Percentiles rank a stretch among this genome's conserved stretches.
Conservation (phyloP, 2,888 invertebrate species). For the Marasmarcha lunaedactyla region DNA sequence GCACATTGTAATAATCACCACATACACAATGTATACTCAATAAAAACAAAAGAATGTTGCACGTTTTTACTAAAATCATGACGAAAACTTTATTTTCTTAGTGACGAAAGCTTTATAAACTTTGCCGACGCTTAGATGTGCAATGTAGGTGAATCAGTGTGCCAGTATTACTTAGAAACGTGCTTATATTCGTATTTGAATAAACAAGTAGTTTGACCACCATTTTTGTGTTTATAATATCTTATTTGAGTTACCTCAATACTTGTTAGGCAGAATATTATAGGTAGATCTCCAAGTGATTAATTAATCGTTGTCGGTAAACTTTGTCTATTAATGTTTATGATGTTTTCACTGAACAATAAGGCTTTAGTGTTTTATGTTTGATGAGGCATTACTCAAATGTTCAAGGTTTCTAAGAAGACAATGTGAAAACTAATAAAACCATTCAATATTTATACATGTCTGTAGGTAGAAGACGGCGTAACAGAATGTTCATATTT, state of each 20-base stretch:
- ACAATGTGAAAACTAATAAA: no score
- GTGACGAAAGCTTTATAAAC: not conserved
- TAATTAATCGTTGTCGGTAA: no score
- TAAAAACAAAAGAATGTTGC: constrained; percentile 12
- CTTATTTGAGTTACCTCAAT: not conserved
- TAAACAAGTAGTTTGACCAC: constrained; percentile 1
- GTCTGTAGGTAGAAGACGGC: no score
- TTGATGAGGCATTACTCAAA: no score
- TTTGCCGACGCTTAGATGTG: not conserved
- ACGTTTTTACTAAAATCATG: not conserved
- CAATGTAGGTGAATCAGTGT: constrained; percentile 1
- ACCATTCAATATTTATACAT: no score
- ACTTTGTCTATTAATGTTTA: no score
- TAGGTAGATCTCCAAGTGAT: no score
- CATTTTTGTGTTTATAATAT: not conserved
- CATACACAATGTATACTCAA: constrained; percentile 18
- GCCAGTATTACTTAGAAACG: not conserved
- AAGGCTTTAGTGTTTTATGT: no score
- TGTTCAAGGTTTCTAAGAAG: no score
- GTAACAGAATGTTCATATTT: no score
- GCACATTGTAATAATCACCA: constrained; percentile 10
- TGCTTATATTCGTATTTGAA: constrained; percentile 1
- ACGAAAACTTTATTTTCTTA: not conserved
- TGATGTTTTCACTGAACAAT: no score
- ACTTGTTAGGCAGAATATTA: not conserved